phyloP scores from a whole-genome alignment of 2,113 vertebrate species.

The Lagenorhynchus albirostris region DNA sequence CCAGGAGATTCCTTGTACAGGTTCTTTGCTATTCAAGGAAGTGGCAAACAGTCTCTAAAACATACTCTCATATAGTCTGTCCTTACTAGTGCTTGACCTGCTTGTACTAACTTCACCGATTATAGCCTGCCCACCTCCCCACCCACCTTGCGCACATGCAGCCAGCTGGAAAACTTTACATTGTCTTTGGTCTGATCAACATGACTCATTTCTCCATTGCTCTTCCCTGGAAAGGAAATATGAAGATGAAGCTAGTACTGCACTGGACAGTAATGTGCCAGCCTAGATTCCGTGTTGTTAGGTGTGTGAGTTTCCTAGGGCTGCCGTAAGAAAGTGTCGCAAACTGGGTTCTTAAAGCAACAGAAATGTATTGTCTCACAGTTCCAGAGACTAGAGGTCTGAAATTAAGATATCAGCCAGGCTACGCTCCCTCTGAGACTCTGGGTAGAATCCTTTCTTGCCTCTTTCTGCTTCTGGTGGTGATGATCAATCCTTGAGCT shows the following conservation, averaged over 20 bases:
- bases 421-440: background rate
- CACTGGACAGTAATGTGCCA: background rate
- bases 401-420: background rate
- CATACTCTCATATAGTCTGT: background rate
- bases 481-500: background rate
- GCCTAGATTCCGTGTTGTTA: background rate
- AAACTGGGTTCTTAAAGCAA: background rate
- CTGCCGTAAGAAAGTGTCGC: background rate
- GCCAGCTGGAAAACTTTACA: background rate
- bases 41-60: background rate
- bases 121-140: background rate
- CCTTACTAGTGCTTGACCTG: background rate
- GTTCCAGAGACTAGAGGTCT: background rate
- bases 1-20: background rate
- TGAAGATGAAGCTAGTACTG: background rate
- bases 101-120: background rate
- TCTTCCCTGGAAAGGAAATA: background rate
- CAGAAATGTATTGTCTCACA: background rate
- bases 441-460: background rate
- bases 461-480: background rate
- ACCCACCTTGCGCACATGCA: background rate
- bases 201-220: background rate
- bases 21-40: background rate
- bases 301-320: background rate
- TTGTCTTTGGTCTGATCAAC: background rate